Conservation (phyloP, 1,140 invertebrate genomes). For the Pseudomyrmex dendroicus region DNA sequence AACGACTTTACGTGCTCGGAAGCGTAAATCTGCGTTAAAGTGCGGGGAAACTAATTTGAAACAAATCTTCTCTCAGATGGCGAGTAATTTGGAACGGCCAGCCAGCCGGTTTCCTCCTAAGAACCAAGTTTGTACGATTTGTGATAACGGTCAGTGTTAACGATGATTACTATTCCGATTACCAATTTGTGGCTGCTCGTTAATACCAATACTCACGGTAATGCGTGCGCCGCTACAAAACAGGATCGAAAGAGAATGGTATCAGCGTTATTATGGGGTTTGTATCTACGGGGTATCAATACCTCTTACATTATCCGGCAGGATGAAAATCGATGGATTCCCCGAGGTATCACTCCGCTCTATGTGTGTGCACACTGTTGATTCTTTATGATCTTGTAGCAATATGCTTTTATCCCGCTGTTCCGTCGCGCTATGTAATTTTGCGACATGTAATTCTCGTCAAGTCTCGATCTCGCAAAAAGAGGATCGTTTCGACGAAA, state of each 20-base stretch:
- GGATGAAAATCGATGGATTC: slow-evolving; percentile 39
- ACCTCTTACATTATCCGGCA: slow-evolving; percentile 25
- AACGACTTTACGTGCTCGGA: slow-evolving; percentile 12
- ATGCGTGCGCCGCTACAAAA: slow-evolving; percentile 40
- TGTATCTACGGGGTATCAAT: slow-evolving; percentile 20
- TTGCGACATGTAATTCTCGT: too few species aligned
- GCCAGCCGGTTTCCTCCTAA: slow-evolving; percentile 39
- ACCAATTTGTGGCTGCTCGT: slow-evolving; percentile 50
- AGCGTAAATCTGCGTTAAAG: slow-evolving; percentile 43
- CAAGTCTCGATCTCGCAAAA: too few species aligned
- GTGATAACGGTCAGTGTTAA: slow-evolving; percentile 54
- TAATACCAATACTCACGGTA: slow-evolving; percentile 52
- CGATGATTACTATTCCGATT: slow-evolving; percentile 57
- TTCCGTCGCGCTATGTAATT: too few species aligned
- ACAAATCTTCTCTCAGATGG: slow-evolving; percentile 65
- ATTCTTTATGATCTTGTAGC: too few species aligned
- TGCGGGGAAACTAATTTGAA: slow-evolving; percentile 65
- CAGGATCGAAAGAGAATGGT: slow-evolving; percentile 54
- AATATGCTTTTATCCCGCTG: too few species aligned
- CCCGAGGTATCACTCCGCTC: background rate
- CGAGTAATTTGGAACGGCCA: slow-evolving; percentile 50
- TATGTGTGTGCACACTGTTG: too few species aligned
- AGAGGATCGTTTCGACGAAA: too few species aligned
- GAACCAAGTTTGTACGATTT: slow-evolving; percentile 56
- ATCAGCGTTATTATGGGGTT: slow-evolving; percentile 6